A percentile compares a stretch with the other conserved stretches of the same genome.
These are phyloP conservation scores for Etheostoma spectabile DNA, from an alignment of 2,113 vertebrate species.

Conservation along the genomic window DNA sequence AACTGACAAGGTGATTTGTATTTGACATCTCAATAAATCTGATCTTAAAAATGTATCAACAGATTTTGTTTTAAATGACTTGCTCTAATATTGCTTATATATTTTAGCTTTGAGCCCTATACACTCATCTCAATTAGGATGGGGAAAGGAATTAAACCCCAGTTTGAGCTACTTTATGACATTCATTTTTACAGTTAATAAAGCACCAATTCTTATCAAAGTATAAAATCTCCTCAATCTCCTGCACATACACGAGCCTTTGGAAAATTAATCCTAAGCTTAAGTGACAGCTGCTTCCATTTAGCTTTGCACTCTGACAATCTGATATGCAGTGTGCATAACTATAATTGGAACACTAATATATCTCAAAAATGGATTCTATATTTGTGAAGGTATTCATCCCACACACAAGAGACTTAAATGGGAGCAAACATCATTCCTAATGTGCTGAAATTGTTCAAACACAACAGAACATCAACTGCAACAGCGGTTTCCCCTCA, in stretches of 20 bases:
- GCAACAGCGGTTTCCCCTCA: neutral
- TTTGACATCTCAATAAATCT: neutral
- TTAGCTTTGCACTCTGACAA: slow-evolving; percentile 39
- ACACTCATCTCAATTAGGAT: neutral
- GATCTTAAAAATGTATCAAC: neutral
- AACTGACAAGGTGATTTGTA: neutral
- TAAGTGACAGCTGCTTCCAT: slow-evolving; percentile 55
- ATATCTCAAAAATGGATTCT: slow-evolving; percentile 17
- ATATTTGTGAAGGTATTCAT: slow-evolving; percentile 17
- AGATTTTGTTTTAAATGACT: no score
- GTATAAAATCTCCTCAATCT: slow-evolving; percentile 25
- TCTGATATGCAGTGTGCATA: slow-evolving; percentile 44
- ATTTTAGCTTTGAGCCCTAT: neutral
- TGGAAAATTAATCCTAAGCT: slow-evolving; percentile 22
- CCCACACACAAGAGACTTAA: slow-evolving; percentile 1
- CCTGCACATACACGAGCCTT: neutral
- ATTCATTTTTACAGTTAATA: slow-evolving; percentile 28
- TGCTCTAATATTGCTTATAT: neutral
- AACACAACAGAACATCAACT: slow-evolving; percentile 10
- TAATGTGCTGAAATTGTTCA: slow-evolving; percentile 14
- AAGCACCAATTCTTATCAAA: slow-evolving; percentile 6
- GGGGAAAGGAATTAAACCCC: neutral
- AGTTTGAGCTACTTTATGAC: slow-evolving; percentile 2
- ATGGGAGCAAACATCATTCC: slow-evolving; percentile 17
- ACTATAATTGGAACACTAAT: slow-evolving; percentile 34